These are phyloP conservation scores for Acanthoscelides obtectus DNA, from an alignment of 2,888 invertebrate species.

Conservation along the genomic window DNA sequence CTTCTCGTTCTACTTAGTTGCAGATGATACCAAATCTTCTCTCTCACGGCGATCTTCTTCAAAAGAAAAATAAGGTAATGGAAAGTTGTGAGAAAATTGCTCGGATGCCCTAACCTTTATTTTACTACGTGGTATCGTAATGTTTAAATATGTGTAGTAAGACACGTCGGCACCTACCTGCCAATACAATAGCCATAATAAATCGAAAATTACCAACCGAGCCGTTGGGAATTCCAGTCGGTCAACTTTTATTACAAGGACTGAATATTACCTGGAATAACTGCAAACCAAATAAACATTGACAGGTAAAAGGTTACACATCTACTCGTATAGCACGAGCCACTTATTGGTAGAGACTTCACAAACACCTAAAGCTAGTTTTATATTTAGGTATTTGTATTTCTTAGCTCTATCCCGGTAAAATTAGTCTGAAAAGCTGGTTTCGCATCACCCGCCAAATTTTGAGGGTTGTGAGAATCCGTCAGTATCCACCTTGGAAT, in stretches of 20 bases:
- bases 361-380: too few relatives aligned
- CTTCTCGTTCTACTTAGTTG: too few relatives aligned
- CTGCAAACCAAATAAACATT: neutral
- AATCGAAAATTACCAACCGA: constrained; percentile 14
- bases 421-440: too few relatives aligned
- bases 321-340: too few relatives aligned
- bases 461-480: too few relatives aligned
- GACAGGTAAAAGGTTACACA: neutral
- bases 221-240: constrained; percentile 13
- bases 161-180: constrained; percentile 1
- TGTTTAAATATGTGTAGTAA: neutral
- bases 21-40: too few relatives aligned
- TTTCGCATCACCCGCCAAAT: too few relatives aligned
- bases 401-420: too few relatives aligned
- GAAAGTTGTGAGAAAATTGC: neutral
- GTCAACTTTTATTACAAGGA: constrained; percentile 14
- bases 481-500: too few relatives aligned
- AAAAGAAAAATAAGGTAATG: neutral
- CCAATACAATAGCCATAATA: constrained; percentile 11
- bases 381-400: too few relatives aligned
- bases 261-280: constrained; percentile 4
- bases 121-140: neutral
- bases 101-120: neutral
- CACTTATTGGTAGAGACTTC: too few relatives aligned
- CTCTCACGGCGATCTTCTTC: neutral